Base-by-base conservation (phyloP, 2,888 invertebrate genomes). In the Megaustenia siamemsis region DNA sequence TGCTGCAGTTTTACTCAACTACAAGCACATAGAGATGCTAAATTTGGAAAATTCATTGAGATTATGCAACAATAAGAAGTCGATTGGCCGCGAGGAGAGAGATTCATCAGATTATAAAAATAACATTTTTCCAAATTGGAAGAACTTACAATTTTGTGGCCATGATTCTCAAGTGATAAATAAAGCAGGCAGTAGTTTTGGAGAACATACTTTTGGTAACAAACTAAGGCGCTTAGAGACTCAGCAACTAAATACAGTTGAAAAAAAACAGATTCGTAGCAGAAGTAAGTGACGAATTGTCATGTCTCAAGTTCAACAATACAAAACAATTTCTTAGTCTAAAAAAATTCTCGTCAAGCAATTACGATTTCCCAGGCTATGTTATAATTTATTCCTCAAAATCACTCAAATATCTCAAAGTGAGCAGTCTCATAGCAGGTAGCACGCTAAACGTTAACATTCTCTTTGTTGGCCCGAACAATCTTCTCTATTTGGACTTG, bases 391-490 rank as follows among this genome's bases (percentile, higher is more conserved):
- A 73, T 8, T 6, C 32, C 4, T 49, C 73, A 73, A 0, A 28
- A 35, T 73, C 73, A 4, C 15, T 73, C 1, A 49, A 45, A 73
- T 73, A 49, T 73, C 4, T 71, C 1, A 71, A 71, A 71, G 71
- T 12, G 10, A 71, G 28, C 1, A 32, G 32, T 18, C 1, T 43
- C 32, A 1, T 12, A 2, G 2, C 32, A 0, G 1, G 5, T 1
- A 21, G 4, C 10, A 21, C 2, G 0, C 6, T 73, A 1, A 5
- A 49, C 21, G 35, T 1, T 0, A 73, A 49, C 32, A 32, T 32
- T 49, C 18, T 15, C 0, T 15, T 73, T 49, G 32, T 49, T 32
- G 49, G 73, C 15, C 49, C 12, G 4, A 73, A n/a, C n/a, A 49
- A 28, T 32, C 49, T 73, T 10, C 8, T 28, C 5, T 73, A 73